Evolutionary conservation across 2,888 invertebrate genomes (phyloP), one percentile per base, ranked within the genome.

Genomic region (Noctua pronuba): DNA sequence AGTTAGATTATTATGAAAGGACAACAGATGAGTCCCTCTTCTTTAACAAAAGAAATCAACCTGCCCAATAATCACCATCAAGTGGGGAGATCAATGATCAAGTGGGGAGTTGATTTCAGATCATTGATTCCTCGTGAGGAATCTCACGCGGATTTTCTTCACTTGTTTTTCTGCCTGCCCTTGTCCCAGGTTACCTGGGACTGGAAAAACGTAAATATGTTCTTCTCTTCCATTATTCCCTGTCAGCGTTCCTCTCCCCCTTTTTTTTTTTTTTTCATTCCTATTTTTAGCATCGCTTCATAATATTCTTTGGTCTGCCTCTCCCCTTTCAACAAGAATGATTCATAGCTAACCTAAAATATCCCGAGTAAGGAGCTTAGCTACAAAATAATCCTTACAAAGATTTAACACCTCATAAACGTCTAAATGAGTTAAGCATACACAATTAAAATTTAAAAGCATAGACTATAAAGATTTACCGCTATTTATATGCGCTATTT

Each of bases 401-500:
- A 52, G 21, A 73, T 72, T 73, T 70, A 58, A 69, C 28, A 60
- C 67, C 21, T 49, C 68, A 65, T 81, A 81, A 72, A 82, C n/a
- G 41, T 41, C 49, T n/a, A 35, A 68, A 77, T 68, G 24, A 73
- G 38, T 60, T 60, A 76, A 28, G n/a, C 28, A 76, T 24, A 69
- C 35, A 62, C 21, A 38, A 75, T 64, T 60, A 58, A 66, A 67
- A 75, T 55, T 65, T 49, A 73, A 58, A 24, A 49, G 35, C 62
- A 72, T 68, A 70, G 66, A 69, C 44, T 66, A 71, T 82, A 80
- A 67, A 78, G 18, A 62, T 71, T 67, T 78, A 75, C 79, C 80
- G 70, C 79, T 77, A 82, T 88, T 82, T 82, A 82, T 82, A 83
- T 73, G 73, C 73, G n/a, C n/a, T n/a, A n/a, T n/a, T n/a, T n/a